A percentile compares a stretch with the other conserved stretches of the same genome.
These are phyloP conservation scores for Anthopleura xanthogrammica DNA, from an alignment of 92 coral and sea anemone genomes.

Conservation along the genomic window DNA sequence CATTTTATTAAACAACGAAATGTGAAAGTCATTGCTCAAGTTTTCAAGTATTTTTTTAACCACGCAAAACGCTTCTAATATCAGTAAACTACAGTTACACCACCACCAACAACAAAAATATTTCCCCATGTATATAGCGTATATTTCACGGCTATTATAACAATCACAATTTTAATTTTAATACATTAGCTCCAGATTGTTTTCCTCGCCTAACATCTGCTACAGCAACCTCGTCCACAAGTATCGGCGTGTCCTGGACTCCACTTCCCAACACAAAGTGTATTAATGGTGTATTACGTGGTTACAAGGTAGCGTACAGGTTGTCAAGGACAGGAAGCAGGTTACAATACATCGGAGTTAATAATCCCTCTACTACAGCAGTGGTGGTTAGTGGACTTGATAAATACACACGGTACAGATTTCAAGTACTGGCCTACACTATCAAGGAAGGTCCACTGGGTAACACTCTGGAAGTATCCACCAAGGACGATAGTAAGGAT, in stretches of 20 bases:
- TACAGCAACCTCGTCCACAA: neutral
- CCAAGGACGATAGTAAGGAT: neutral
- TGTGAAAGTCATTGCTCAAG: too few relatives aligned
- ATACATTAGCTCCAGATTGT: too few relatives aligned
- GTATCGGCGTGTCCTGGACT: neutral
- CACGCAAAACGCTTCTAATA: too few relatives aligned
- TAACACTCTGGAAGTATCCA: neutral
- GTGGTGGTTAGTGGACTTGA: neutral
- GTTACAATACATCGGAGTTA: neutral
- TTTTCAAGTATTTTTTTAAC: too few relatives aligned
- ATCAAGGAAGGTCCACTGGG: constrained; percentile 4
- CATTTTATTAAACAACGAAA: too few relatives aligned
- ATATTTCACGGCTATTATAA: too few relatives aligned
- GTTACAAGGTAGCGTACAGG: constrained; percentile 1
- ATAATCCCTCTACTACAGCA: neutral
- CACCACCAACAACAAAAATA: too few relatives aligned
- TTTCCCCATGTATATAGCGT: too few relatives aligned
- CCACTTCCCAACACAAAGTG: constrained; percentile 1
- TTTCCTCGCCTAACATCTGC: too few relatives aligned
- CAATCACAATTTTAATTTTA: too few relatives aligned
- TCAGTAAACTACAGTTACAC: too few relatives aligned
- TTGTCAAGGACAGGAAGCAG: neutral
- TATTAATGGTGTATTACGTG: neutral
- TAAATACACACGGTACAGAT: constrained; percentile 4
- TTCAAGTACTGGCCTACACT: constrained; percentile 21